Evolutionary conservation across 2,888 invertebrate genomes (phyloP).

Genomic region (Hecatera dysodea): DNA sequence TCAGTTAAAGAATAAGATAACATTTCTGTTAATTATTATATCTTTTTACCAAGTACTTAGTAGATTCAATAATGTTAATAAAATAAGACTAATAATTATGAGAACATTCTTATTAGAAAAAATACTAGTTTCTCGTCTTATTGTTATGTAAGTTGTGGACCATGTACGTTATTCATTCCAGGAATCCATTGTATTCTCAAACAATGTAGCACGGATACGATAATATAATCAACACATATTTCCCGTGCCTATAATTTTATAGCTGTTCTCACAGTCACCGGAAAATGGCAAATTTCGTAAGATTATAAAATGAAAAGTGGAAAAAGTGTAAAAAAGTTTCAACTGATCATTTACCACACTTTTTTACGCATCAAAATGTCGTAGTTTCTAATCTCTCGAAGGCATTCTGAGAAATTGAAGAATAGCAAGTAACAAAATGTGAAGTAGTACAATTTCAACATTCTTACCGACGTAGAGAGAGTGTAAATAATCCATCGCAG

Average conservation of each 20-base stretch:
- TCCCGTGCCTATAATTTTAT: neutral
- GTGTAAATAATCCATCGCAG: no score
- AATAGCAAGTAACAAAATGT: no score
- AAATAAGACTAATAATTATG: conserved; percentile 2
- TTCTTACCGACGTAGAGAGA: no score
- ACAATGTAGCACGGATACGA: neutral
- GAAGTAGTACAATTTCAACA: no score
- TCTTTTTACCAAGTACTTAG: neutral
- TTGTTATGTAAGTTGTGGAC: neutral
- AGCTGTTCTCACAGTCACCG: no score
- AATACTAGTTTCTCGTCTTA: neutral
- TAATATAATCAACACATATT: neutral
- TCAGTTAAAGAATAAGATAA: conserved; percentile 7
- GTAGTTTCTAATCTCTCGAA: no score
- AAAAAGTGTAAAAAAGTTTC: no score
- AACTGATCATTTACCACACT: no score
- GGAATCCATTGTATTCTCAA: neutral
- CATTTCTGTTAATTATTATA: conserved; percentile 11
- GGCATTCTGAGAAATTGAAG: no score
- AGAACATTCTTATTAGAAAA: conserved; percentile 11
- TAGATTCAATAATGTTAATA: conserved; percentile 11
- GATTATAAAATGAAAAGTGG: no score
- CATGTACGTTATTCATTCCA: neutral
- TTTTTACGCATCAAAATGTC: no score
- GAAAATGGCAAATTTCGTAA: no score